A percentile compares a stretch with the other conserved stretches of the same genome.
Evolutionary conservation across 2,888 invertebrate genomes (phyloP).

Genomic region (Deilephila porcellus): DNA sequence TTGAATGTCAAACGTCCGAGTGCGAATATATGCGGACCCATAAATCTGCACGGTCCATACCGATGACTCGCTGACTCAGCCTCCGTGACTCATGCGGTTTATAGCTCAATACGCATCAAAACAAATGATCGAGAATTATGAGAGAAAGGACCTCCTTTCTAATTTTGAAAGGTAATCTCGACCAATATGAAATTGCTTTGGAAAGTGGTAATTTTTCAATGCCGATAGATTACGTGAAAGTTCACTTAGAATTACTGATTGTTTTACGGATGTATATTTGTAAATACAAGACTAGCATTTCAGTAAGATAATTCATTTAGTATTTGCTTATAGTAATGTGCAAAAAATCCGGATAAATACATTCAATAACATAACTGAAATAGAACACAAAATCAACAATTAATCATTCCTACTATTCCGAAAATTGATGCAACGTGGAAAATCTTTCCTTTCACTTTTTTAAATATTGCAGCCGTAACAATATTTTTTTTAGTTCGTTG

Average conservation of each 20-base stretch:
- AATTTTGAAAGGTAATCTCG: conserved; percentile 10
- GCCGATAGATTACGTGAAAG: not conserved
- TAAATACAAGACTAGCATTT: no score
- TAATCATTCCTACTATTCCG: no score
- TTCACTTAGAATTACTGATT: not conserved
- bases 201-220: not conserved
- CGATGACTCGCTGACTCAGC: conserved; percentile 20
- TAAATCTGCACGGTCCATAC: conserved; percentile 11
- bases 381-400: no score
- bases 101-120: conserved; percentile 22
- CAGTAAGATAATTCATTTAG: no score
- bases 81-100: conserved; percentile 24
- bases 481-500: not conserved
- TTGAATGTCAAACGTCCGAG: conserved; percentile 15
- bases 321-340: no score
- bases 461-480: not conserved
- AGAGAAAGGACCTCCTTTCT: not conserved
- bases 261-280: no score
- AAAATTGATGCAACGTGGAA: no score
- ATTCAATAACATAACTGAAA: no score
- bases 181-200: not conserved
- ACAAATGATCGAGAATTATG: conserved; percentile 17
- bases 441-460: no score
- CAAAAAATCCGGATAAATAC: no score
- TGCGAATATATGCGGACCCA: not conserved